Evolutionary conservation across 2,113 vertebrate genomes (phyloP), one percentile per base, ranked within the genome.

Genomic region (Vireo altiloquus): DNA sequence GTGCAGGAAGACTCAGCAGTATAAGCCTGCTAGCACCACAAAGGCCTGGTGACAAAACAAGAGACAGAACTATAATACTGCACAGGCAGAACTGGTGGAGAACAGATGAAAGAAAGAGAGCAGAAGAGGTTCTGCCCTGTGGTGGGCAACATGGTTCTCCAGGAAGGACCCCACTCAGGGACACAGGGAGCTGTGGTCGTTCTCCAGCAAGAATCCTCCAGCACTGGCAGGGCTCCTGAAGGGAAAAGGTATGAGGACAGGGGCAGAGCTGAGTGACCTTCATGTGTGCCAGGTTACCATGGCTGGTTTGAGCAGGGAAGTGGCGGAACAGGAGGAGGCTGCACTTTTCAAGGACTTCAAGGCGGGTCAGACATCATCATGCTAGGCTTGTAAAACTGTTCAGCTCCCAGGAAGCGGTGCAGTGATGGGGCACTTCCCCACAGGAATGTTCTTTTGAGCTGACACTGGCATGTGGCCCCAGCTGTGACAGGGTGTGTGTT

Each of bases 21-120:
- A 24, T 7, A 33, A 65, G 15, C 35, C 72, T 65, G 24, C 27
- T 61, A 39, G 37, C 15, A 30, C n/a, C 0, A 0, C 2, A 2
- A 19, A 49, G 50, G 13, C 22, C 10, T 20, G 15, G 37, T 68
- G 63, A 37, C 18, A 52, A 42, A 39, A 35, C 19, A 68, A 76
- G 66, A 54, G 47, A 42, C 3, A 63, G 56, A 86, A 7, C 20
- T 72, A 39, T 53, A 35, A n/a, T 16, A 69, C 7, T 86, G 40
- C 40, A 64, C 18, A 61, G 0, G 2, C 14, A 59, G 53, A 39
- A 57, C 15, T 78, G 56, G 15, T 7, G 6, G 22, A 89, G 64
- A 81, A 17, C 6, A 33, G 18, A 56, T 27, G 24, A 70, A 72
- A 74, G 59, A 81, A 78, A 64, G 39, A 57, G 50, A 47, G 15